Evolutionary conservation across 53 echinoderm and acorn worm genomes (phyloP).

Genomic region (Echinarachnius parma): DNA sequence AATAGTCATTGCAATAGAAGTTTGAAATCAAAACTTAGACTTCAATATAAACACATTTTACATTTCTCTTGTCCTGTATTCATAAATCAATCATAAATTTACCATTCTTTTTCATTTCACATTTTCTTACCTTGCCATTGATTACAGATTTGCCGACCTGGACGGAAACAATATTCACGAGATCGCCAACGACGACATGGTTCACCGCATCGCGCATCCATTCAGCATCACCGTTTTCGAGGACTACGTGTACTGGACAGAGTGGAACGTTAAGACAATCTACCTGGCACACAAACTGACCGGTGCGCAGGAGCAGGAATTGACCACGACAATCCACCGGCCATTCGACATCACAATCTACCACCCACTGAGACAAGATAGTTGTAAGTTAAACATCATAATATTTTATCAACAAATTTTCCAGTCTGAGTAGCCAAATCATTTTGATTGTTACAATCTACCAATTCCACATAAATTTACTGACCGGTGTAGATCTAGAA

Average conservation of each 20-base stretch:
- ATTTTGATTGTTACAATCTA: no score
- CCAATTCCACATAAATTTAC: no score
- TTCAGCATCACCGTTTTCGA: conserved; percentile 82
- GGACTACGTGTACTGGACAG: conserved; percentile 82
- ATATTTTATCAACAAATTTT: no score
- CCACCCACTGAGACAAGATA: conserved; percentile 67
- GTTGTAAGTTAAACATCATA: conserved; percentile 55
- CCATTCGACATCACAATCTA: conserved; percentile 69
- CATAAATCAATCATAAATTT: no score
- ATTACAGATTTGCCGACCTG: conserved; percentile 70
- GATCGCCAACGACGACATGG: conserved; percentile 67
- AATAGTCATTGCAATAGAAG: no score
- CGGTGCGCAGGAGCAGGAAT: conserved; percentile 46
- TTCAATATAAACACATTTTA: no score
- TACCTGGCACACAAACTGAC: conserved; percentile 78
- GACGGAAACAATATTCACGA: conserved; percentile 65
- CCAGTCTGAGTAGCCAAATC: no score
- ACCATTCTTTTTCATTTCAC: no score
- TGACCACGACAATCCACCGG: conserved; percentile 56
- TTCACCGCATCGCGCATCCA: conserved; percentile 82
- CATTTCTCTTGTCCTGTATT: no score
- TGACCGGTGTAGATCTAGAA: no score
- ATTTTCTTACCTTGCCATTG: not conserved
- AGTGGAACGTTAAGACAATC: conserved; percentile 83
- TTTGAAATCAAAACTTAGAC: no score